Evolutionary conservation across 2,113 vertebrate genomes (phyloP).

Genomic region (Perca schrenkii): DNA sequence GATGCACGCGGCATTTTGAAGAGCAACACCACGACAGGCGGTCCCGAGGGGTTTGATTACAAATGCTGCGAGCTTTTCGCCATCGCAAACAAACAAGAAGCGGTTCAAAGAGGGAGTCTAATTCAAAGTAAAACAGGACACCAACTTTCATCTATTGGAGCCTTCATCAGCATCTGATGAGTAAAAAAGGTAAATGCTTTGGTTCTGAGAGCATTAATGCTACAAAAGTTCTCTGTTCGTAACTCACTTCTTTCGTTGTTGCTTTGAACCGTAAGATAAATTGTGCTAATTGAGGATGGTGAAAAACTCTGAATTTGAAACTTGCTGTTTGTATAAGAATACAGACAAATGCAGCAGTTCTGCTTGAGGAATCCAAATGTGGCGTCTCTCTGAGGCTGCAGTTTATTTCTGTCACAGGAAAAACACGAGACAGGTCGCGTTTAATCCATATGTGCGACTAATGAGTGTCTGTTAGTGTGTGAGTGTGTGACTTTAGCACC

Average conservation of each 20-base stretch:
- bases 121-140: conserved; percentile 71
- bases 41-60: conserved; percentile 67
- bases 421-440: neutral
- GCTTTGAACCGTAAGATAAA: conserved; percentile 43
- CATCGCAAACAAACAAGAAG: conserved; percentile 77
- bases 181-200: conserved; percentile 58
- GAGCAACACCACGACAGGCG: conserved; percentile 70
- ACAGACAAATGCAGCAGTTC: conserved; percentile 7
- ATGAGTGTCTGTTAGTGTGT: conserved; percentile 21
- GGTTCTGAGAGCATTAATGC: conserved; percentile 32
- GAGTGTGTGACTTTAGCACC: conserved; percentile 13
- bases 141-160: conserved; percentile 70
- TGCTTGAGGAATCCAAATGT: conserved; percentile 8
- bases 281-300: conserved; percentile 43
- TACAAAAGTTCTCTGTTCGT: conserved; percentile 16
- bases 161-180: conserved; percentile 60
- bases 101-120: conserved; percentile 67
- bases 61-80: conserved; percentile 62
- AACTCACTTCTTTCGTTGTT: conserved; percentile 10
- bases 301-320: conserved; percentile 23
- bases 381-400: neutral
- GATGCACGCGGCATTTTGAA: conserved; percentile 60
- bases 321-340: conserved; percentile 33
- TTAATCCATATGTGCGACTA: conserved; percentile 39
- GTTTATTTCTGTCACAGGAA: conserved; percentile 24